Conservation (phyloP, 1,140 invertebrate species). For the Bombus pascuorum region DNA sequence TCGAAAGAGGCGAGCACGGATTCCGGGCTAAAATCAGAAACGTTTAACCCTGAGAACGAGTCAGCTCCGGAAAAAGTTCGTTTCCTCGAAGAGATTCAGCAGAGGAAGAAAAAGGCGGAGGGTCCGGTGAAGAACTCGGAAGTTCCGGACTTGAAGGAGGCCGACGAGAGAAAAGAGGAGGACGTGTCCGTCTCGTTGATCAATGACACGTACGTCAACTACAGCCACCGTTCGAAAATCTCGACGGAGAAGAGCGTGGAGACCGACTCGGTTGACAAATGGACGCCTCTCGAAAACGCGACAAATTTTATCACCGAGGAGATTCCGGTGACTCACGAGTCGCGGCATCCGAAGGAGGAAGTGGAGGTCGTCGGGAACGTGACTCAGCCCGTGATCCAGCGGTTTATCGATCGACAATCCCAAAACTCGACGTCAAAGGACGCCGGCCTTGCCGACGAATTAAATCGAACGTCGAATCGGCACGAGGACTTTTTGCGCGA, state of each 20-base stretch:
- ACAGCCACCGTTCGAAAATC: constrained; percentile 48
- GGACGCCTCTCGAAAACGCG: constrained; percentile 14
- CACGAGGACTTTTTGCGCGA: background rate
- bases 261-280: background rate
- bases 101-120: background rate
- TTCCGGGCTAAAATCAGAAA: background rate
- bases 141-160: constrained; percentile 26
- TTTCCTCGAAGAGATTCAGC: background rate
- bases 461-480: background rate
- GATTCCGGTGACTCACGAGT: constrained; percentile 7
- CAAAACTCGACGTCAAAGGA: constrained; percentile 6
- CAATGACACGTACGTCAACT: constrained; percentile 76
- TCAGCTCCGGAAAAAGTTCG: constrained; percentile 6
- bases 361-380: constrained; percentile 71
- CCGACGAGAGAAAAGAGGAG: constrained; percentile 4
- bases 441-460: background rate
- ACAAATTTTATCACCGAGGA: constrained; percentile 42
- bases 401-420: constrained; percentile 46
- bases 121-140: constrained; percentile 35
- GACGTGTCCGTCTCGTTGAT: constrained; percentile 67
- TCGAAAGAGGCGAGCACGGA: background rate
- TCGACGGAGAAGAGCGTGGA: background rate
- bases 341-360: constrained; percentile 67
- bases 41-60: background rate
- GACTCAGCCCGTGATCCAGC: constrained; percentile 56